Percentiles rank a stretch among this genome's conserved stretches.
These are phyloP conservation scores for Scomber colias DNA, from an alignment of 2,113 vertebrate genomes.

Conservation along the genomic window DNA sequence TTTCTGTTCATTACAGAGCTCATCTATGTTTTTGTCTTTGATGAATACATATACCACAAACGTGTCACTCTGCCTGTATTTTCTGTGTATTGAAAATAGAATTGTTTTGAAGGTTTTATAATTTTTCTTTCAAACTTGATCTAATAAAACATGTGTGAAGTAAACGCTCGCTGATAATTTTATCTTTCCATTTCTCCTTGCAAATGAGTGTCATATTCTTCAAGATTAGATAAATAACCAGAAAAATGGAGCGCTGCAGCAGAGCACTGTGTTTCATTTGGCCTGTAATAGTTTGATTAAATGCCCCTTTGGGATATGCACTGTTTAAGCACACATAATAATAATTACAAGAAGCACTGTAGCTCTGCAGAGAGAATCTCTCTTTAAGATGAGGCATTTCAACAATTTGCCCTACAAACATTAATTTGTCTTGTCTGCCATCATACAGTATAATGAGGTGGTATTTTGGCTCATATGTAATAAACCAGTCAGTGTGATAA, in stretches of 20 bases:
- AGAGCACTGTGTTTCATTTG: constrained; percentile 19
- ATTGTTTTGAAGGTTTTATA: constrained; percentile 36
- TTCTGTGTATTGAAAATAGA: constrained; percentile 44
- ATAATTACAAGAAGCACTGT: constrained; percentile 1
- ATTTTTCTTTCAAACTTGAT: constrained; percentile 11
- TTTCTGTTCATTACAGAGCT: constrained; percentile 60
- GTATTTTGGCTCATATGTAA: too few species aligned
- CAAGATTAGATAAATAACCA: constrained; percentile 13
- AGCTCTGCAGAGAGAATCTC: background rate
- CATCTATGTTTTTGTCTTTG: constrained; percentile 38
- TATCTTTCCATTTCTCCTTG: constrained; percentile 7
- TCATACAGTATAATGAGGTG: constrained; percentile 18
- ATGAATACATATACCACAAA: constrained; percentile 8
- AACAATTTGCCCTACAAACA: constrained; percentile 28
- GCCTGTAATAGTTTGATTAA: constrained; percentile 27
- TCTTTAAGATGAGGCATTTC: constrained; percentile 12
- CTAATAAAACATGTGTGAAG: constrained; percentile 25
- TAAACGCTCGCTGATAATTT: constrained; percentile 25
- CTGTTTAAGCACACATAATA: constrained; percentile 1
- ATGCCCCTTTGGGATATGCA: constrained; percentile 10
- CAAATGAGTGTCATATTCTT: constrained; percentile 19
- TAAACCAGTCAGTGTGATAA: constrained; percentile 5
- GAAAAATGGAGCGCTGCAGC: background rate
- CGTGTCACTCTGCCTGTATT: constrained; percentile 33
- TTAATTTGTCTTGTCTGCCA: constrained; percentile 3